A percentile compares a stretch with the other conserved stretches of the same genome.
These are phyloP conservation scores for Microctenopoma lineatum DNA, from an alignment of 2,797 vertebrate species.

Conservation along the genomic window DNA sequence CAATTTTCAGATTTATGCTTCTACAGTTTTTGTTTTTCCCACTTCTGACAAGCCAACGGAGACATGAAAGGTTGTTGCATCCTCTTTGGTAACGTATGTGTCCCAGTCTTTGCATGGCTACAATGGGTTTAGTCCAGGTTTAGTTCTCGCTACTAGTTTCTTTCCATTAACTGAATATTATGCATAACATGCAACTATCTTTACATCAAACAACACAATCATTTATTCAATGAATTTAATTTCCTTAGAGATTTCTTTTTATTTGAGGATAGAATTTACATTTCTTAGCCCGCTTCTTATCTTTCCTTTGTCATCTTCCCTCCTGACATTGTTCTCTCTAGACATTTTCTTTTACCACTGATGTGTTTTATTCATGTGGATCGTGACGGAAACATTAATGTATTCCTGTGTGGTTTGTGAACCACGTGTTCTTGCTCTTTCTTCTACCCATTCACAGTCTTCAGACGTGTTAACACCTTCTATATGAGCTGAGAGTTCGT, in stretches of 20 bases:
- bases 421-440: conserved; percentile 27
- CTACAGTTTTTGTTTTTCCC: neutral
- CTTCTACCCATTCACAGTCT: conserved; percentile 57
- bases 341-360: conserved; percentile 9
- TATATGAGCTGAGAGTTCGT: conserved; percentile 31
- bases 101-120: neutral
- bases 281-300: conserved; percentile 5
- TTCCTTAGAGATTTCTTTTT: conserved; percentile 18
- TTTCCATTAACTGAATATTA: conserved; percentile 8
- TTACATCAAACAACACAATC: conserved; percentile 14
- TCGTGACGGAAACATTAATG: conserved; percentile 18
- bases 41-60: neutral
- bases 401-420: conserved; percentile 40
- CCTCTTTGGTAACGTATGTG: neutral
- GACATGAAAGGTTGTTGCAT: neutral
- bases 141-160: neutral
- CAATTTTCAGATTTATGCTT: neutral
- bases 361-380: conserved; percentile 33
- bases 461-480: conserved; percentile 60
- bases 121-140: too few relatives aligned
- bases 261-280: conserved; percentile 23
- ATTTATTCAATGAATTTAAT: conserved; percentile 12
- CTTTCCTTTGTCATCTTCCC: conserved; percentile 10
- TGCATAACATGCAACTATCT: neutral
- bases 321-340: conserved; percentile 7